Percentiles rank a stretch among this genome's conserved stretches.
phyloP scores from a whole-genome alignment of 2,888 invertebrate species.

The Cheilosia impressa region DNA sequence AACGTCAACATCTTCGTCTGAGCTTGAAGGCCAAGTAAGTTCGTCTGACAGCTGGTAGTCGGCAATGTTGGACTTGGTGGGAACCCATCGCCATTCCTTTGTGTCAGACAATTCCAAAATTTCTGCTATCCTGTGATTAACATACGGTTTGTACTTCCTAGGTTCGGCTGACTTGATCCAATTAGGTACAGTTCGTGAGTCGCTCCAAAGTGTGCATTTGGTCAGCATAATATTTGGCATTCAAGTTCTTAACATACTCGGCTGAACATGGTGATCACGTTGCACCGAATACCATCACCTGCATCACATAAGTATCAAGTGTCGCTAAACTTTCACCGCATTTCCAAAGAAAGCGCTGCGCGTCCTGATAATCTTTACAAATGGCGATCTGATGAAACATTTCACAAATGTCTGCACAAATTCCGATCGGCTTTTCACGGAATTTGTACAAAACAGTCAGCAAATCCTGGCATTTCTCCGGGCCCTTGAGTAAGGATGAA shows the following conservation, averaged over 20 bases:
- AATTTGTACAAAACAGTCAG: conserved; percentile 77
- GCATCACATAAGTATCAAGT: not conserved
- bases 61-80: not conserved
- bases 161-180: conserved; percentile 25
- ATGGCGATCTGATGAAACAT: conserved; percentile 77
- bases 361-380: not conserved
- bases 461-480: conserved; percentile 75
- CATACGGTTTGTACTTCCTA: conserved; percentile 11
- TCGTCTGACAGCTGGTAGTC: not conserved
- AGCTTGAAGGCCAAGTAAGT: not conserved
- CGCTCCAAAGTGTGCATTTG: conserved; percentile 5
- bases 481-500: conserved; percentile 75
- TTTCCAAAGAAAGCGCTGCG: not conserved
- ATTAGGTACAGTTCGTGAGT: no score
- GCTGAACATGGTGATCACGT: not conserved
- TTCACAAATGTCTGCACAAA: conserved; percentile 79
- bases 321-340: not conserved
- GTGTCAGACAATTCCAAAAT: not conserved
- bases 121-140: no score
- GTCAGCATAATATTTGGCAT: not conserved
- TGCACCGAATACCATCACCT: not conserved
- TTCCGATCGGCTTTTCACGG: conserved; percentile 74
- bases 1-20: not conserved
- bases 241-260: not conserved
- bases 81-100: conserved; percentile 43